phyloP scores from a whole-genome alignment of 2,888 invertebrate species.

The Lordiphosa andalusiaca region DNA sequence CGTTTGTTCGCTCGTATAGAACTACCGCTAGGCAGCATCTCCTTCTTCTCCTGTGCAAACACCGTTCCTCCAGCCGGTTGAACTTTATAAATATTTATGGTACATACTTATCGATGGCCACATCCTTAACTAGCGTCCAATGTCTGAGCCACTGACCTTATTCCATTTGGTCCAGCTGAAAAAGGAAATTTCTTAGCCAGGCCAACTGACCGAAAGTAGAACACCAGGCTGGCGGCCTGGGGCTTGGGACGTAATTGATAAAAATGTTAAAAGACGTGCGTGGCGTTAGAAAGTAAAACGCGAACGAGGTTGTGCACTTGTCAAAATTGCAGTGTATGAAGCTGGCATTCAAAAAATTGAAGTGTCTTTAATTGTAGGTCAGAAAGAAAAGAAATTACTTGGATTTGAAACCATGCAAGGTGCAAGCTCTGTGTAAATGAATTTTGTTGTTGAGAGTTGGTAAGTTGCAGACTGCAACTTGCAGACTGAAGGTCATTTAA shows the following conservation, averaged over 20 bases:
- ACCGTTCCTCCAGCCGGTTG: slow-evolving; percentile 53
- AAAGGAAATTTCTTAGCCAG: slow-evolving; percentile 52
- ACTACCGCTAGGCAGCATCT: slow-evolving; percentile 56
- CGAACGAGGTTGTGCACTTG: slow-evolving; percentile 11
- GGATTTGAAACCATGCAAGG: no score
- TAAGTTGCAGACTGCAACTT: no score
- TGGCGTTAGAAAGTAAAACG: slow-evolving; percentile 64
- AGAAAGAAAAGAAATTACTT: no score
- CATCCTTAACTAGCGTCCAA: slow-evolving; percentile 55
- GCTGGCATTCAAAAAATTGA: no score
- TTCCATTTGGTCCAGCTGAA: slow-evolving; percentile 38
- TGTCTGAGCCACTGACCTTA: slow-evolving; percentile 62
- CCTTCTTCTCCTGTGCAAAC: slow-evolving; percentile 12
- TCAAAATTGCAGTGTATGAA: slow-evolving; percentile 3
- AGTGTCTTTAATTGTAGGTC: no score
- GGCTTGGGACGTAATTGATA: slow-evolving; percentile 46
- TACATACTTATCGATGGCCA: slow-evolving; percentile 52
- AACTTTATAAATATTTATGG: slow-evolving; percentile 64
- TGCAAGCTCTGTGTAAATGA: no score
- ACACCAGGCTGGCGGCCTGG: slow-evolving; percentile 31
- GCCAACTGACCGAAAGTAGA: slow-evolving; percentile 49
- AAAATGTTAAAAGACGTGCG: slow-evolving; percentile 44
- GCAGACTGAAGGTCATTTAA: no score
- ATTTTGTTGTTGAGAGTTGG: no score
- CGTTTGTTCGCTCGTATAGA: slow-evolving; percentile 48